These are phyloP conservation scores for Picathartes gymnocephalus DNA, from an alignment of 2,113 vertebrate species.

Conservation along the genomic window DNA sequence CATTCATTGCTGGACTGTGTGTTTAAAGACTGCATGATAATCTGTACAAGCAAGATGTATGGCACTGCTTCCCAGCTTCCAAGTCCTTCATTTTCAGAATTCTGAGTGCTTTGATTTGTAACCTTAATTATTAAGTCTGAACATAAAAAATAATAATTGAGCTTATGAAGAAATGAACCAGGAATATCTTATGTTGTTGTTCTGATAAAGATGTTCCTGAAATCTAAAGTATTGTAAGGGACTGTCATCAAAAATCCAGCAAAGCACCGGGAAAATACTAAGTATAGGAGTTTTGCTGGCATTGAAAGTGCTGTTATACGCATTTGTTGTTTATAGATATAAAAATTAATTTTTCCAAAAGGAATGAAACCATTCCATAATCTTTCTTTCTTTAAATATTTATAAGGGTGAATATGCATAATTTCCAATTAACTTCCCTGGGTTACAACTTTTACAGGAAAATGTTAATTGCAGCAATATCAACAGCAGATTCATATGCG, in stretches of 20 bases:
- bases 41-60: not conserved
- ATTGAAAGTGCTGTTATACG: not conserved
- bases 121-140: not conserved
- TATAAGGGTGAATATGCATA: constrained; percentile 21
- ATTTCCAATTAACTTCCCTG: constrained; percentile 33
- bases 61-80: not conserved
- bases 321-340: not conserved
- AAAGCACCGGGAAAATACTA: not conserved
- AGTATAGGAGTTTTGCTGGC: not conserved
- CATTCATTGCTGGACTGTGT: not conserved
- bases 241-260: not conserved
- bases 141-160: not conserved
- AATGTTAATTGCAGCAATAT: constrained; percentile 9
- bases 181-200: not conserved
- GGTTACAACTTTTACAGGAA: not conserved
- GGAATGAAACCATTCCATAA: not conserved
- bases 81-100: not conserved
- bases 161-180: not conserved
- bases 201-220: not conserved
- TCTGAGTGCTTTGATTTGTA: not conserved
- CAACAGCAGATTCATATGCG: not conserved
- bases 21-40: not conserved
- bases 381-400: constrained; percentile 49
- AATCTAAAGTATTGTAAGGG: not conserved
- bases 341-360: constrained; percentile 5